These are phyloP conservation scores for Poeciliopsis occidentalis DNA, from an alignment of 2,113 vertebrate genomes.

Conservation along the genomic window DNA sequence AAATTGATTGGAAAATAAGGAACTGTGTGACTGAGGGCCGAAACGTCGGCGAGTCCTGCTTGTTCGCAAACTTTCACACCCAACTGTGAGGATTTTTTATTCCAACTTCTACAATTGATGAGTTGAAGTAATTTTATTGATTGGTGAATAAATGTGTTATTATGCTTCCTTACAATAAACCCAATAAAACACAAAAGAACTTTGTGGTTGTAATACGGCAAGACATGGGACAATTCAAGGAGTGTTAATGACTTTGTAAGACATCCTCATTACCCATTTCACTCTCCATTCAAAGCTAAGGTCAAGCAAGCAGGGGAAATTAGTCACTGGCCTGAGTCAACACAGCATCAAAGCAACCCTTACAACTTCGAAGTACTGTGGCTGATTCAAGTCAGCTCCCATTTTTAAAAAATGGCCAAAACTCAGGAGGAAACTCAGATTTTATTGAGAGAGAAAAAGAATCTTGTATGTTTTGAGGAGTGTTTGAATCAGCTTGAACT, in stretches of 20 bases:
- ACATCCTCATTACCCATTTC: constrained; percentile 9
- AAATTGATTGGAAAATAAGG: too few relatives aligned
- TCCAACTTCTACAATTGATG: too few relatives aligned
- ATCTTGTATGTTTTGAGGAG: constrained; percentile 3
- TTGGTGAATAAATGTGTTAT: not conserved
- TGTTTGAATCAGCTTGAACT: constrained; percentile 16
- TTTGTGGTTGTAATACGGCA: not conserved
- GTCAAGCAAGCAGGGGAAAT: constrained; percentile 43
- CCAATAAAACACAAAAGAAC: not conserved
- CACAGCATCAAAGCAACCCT: constrained; percentile 19
- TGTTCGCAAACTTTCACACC: too few relatives aligned
- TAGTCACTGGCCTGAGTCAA: constrained; percentile 26
- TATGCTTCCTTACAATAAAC: not conserved
- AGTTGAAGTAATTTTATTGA: too few relatives aligned
- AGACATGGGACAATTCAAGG: not conserved
- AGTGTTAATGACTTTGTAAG: not conserved
- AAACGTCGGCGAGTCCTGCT: too few relatives aligned
- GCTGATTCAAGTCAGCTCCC: constrained; percentile 9
- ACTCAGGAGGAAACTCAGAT: not conserved
- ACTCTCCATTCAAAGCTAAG: constrained; percentile 29
- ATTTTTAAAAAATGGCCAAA: constrained; percentile 12
- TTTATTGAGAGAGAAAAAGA: not conserved
- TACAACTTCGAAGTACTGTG: constrained; percentile 41
- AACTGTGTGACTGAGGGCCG: too few relatives aligned
- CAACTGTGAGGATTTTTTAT: too few relatives aligned